These are phyloP conservation scores for Ennomos quercinarius DNA, from an alignment of 2,888 invertebrate species.

Conservation along the genomic window DNA sequence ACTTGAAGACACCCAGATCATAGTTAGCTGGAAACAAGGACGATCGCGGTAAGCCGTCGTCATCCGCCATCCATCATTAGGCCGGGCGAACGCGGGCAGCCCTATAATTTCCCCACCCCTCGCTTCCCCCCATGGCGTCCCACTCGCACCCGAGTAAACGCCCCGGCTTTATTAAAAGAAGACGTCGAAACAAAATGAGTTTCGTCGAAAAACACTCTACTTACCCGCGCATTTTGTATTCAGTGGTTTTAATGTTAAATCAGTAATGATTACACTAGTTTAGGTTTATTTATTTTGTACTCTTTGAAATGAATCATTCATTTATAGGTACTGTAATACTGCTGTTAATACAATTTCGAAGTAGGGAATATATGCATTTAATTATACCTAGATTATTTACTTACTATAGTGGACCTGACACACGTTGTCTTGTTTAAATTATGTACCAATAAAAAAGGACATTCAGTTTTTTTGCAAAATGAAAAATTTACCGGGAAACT, in stretches of 20 bases:
- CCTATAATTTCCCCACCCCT: slow-evolving; percentile 76
- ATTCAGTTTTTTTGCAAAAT: no score
- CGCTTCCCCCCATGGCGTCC: slow-evolving; percentile 47
- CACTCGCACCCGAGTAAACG: slow-evolving; percentile 48
- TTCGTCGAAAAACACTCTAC: slow-evolving; percentile 62
- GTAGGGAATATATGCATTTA: no score
- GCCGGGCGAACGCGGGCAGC: slow-evolving; percentile 66
- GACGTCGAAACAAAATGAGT: slow-evolving; percentile 68
- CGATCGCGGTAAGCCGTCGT: slow-evolving; percentile 41
- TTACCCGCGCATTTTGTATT: slow-evolving; percentile 54
- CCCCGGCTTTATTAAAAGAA: slow-evolving; percentile 69
- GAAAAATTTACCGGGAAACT: no score
- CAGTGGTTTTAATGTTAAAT: slow-evolving; percentile 49
- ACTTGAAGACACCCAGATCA: no score
- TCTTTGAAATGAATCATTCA: no score
- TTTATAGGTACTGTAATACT: no score
- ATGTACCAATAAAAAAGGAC: no score
- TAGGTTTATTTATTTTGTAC: not conserved
- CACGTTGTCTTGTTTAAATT: no score
- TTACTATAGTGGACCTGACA: no score
- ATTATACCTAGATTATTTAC: no score
- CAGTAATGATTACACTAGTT: slow-evolving; percentile 40
- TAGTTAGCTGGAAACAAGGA: no score
- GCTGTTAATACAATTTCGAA: no score
- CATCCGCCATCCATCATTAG: slow-evolving; percentile 78